Evolutionary conservation across 2,888 invertebrate genomes (phyloP), one percentile per base, ranked within the genome.

Genomic region (Drosophila emarginata): DNA sequence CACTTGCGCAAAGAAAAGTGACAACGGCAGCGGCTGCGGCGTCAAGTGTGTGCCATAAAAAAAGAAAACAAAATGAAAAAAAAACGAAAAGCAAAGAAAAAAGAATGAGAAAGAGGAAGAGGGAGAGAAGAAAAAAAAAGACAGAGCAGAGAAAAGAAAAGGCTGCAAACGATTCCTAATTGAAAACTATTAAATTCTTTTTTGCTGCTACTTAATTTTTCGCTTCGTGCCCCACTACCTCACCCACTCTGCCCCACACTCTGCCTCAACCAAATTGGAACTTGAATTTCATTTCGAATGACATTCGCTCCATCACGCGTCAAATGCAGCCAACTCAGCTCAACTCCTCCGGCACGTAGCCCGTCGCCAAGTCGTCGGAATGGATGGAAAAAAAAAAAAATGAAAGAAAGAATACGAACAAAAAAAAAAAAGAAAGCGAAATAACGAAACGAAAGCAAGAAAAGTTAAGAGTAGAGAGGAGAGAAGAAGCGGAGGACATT

Each of bases 301-400:
- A 90, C 90, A 90, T 90, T 90, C 90, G 90, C 90, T 90, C 90
- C 90, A 90, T 90, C 90, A 90, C 90, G 90, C 90, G 90, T 90
- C 90, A 90, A 90, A 87, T 90, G 87, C 90, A 90, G 89, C 79
- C 80, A 85, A 59, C 54, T 36, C 45, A 45, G 45, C 45, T 45
- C 45, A 45, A 45, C 54, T 54, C 54, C 80, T 64, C 45, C 62
- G 69, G 67, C 87, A 75, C 76, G 56, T 74, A 74, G 79, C 88
- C 87, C 80, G 87, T 87, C 79, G 69, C 56, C 50, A 39, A n/a
- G 58, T 37, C 40, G 37, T 53, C 18, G 52, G 50, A 52, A 71
- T 60, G 72, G 72, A 59, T 36, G 50, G 12, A 15, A 6, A 14
- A 36, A 18, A 54, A 64, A 53, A 64, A 37, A 39, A 39, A 15